A percentile compares a stretch with the other conserved stretches of the same genome.
phyloP scores from a whole-genome alignment of 30 jellyfish, hydroid and myxozoan genomes.

The Aurelia coerulea region DNA sequence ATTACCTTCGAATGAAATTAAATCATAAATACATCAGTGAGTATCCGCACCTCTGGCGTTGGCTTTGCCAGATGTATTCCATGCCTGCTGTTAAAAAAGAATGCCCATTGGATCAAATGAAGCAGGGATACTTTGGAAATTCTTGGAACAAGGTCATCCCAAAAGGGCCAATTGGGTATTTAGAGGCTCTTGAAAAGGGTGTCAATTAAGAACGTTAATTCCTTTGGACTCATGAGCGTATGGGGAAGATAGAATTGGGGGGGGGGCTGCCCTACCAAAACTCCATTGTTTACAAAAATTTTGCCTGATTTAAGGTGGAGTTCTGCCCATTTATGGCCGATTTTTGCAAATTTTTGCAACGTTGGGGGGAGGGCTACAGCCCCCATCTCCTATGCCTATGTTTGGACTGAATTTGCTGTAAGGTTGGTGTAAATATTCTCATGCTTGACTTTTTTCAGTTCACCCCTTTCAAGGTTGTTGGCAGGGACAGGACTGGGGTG shows the following conservation, averaged over 20 bases:
- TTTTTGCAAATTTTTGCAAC: too few relatives aligned
- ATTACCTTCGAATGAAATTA: conserved; percentile 52
- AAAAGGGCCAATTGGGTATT: conserved; percentile 51
- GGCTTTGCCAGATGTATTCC: conserved; percentile 61
- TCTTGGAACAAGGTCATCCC: conserved; percentile 71
- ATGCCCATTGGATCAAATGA: conserved; percentile 73
- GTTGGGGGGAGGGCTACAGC: too few relatives aligned
- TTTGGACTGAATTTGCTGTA: too few relatives aligned
- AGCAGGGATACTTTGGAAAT: conserved; percentile 69
- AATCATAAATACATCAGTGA: conserved; percentile 48
- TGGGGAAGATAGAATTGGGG: too few relatives aligned
- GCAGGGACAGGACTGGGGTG: too few relatives aligned
- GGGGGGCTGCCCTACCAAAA: too few relatives aligned
- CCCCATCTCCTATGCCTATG: too few relatives aligned
- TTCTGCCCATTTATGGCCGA: too few relatives aligned
- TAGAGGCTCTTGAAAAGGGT: conserved; percentile 32
- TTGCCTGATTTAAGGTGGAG: too few relatives aligned
- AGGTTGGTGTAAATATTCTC: not conserved
- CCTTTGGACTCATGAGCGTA: not conserved
- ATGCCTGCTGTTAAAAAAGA: conserved; percentile 42
- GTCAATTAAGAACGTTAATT: not conserved
- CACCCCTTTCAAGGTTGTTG: too few relatives aligned
- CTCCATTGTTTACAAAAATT: too few relatives aligned
- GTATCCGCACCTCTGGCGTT: conserved; percentile 57
- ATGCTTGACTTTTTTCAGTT: not conserved